phyloP scores from a whole-genome alignment of 2,888 invertebrate species.

The Malacosoma neustria region DNA sequence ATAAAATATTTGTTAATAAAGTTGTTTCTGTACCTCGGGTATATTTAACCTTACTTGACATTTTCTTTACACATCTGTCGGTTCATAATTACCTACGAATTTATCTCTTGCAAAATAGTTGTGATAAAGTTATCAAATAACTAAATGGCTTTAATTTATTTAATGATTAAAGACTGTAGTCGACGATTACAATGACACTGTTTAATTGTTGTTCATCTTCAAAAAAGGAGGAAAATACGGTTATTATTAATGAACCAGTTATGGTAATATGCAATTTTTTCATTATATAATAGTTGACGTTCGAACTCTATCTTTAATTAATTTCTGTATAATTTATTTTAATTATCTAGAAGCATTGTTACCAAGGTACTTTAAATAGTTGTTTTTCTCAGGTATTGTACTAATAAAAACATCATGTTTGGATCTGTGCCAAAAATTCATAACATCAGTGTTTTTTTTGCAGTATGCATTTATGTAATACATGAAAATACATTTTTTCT shows the following conservation, averaged over 20 bases:
- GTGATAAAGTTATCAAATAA: slow-evolving; percentile 5
- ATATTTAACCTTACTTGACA: too few relatives aligned
- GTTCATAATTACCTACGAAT: not conserved
- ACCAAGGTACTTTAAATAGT: too few relatives aligned
- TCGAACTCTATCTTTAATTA: not conserved
- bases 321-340: too few relatives aligned
- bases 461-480: not conserved
- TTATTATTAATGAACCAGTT: slow-evolving; percentile 17
- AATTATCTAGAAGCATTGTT: too few relatives aligned
- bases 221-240: slow-evolving; percentile 14
- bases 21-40: too few relatives aligned
- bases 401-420: not conserved
- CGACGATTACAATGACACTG: slow-evolving; percentile 20
- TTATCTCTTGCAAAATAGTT: slow-evolving; percentile 3
- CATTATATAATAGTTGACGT: not conserved
- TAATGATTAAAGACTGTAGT: slow-evolving; percentile 1
- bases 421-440: not conserved
- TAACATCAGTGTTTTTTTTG: not conserved
- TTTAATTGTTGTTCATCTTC: slow-evolving; percentile 28
- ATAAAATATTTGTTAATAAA: not conserved
- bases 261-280: slow-evolving; percentile 20
- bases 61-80: not conserved
- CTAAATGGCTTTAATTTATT: not conserved
- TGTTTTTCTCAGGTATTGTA: too few relatives aligned
- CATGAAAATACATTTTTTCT: slow-evolving; percentile 1